Conservation (phyloP, 2,888 invertebrate genomes). For the Lasioglossum leucozonium region DNA sequence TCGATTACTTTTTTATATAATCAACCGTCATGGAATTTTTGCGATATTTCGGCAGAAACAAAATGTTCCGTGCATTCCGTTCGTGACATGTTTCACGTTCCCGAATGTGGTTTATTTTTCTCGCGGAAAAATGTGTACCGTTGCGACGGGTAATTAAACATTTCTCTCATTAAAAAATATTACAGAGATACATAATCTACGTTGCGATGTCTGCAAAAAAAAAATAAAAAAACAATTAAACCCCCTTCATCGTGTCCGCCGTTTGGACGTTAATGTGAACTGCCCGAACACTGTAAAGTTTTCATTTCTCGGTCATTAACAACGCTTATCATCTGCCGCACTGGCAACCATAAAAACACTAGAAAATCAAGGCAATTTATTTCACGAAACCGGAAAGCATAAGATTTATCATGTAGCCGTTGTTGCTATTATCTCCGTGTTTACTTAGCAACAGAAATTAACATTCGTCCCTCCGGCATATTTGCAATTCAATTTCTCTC, state of each 20-base stretch:
- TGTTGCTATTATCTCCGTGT: no score
- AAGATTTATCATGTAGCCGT: neutral
- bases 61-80: neutral
- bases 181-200: neutral
- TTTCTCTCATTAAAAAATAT: neutral
- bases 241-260: neutral
- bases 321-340: neutral
- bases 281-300: neutral
- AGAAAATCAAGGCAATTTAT: neutral
- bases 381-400: neutral
- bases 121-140: neutral
- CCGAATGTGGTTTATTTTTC: neutral
- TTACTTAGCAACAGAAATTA: no score
- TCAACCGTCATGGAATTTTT: no score
- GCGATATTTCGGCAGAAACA: neutral
- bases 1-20: no score
- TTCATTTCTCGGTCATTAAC: neutral
- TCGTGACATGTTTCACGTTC: neutral
- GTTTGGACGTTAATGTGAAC: neutral
- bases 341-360: neutral
- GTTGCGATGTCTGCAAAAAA: neutral
- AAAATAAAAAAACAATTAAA: neutral
- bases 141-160: neutral
- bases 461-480: no score
- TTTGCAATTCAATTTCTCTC: no score